These are phyloP conservation scores for Hemicentrotus pulcherrimus DNA, from an alignment of 35 echinoderm and acorn worm genomes.

Conservation along the genomic window DNA sequence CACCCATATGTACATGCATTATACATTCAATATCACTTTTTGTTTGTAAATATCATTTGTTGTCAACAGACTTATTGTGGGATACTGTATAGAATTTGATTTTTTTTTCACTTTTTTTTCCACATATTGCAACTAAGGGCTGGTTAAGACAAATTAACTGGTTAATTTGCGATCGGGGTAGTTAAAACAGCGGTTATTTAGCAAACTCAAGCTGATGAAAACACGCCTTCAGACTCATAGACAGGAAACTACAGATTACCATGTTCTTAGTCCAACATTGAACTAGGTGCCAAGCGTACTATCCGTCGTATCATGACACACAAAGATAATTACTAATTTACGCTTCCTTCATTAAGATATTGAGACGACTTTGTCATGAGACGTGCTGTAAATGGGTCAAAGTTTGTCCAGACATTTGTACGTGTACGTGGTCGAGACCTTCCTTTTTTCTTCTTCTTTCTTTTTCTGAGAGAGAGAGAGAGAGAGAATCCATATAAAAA, in stretches of 20 bases:
- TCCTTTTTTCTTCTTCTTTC: background rate
- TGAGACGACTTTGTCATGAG: background rate
- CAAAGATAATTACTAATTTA: background rate
- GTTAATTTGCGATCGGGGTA: too few relatives aligned
- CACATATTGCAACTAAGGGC: too few relatives aligned
- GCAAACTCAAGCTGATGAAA: too few relatives aligned
- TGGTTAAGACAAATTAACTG: too few relatives aligned
- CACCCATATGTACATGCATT: too few relatives aligned
- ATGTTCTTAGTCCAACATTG: background rate
- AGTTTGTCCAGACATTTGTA: background rate
- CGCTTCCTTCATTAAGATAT: constrained; percentile 12
- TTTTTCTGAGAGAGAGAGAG: background rate
- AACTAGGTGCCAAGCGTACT: background rate
- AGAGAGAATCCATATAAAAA: background rate
- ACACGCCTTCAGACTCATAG: background rate
- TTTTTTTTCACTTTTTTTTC: too few relatives aligned
- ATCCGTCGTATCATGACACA: background rate
- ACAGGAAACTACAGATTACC: background rate
- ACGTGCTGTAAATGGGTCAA: background rate
- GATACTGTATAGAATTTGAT: too few relatives aligned
- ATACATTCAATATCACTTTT: too few relatives aligned
- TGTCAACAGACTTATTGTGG: too few relatives aligned
- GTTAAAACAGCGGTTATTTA: too few relatives aligned
- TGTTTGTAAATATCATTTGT: too few relatives aligned
- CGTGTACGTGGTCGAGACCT: background rate